Evolutionary conservation across 2,888 invertebrate species (phyloP).

Genomic region (Auanema sp.): DNA sequence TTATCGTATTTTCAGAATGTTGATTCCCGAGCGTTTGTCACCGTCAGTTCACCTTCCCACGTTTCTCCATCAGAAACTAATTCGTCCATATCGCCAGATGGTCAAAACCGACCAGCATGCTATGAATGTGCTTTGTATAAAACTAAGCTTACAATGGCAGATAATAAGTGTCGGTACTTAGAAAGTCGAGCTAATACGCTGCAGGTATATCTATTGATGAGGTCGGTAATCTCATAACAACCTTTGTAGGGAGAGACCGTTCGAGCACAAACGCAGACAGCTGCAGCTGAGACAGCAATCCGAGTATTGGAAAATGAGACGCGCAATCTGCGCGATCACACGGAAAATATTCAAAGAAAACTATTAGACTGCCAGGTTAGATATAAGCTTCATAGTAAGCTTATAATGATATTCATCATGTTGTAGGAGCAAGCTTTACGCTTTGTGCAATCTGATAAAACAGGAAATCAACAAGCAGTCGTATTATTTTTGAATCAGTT

Average conservation of each 20-base stretch:
- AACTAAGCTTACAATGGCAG: slow-evolving; percentile 27
- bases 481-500: slow-evolving; percentile 29
- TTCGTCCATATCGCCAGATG: slow-evolving; percentile 19
- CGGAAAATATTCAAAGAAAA: slow-evolving; percentile 33
- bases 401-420: not conserved
- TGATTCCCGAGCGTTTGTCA: slow-evolving; percentile 17
- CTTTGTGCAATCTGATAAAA: slow-evolving; percentile 24
- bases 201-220: slow-evolving; percentile 16
- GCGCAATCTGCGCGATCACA: slow-evolving; percentile 29
- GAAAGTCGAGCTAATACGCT: slow-evolving; percentile 25
- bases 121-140: slow-evolving; percentile 41
- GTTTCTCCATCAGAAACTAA: slow-evolving; percentile 21
- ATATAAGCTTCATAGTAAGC: not conserved
- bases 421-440: slow-evolving; percentile 21
- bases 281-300: slow-evolving; percentile 24
- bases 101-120: slow-evolving; percentile 18
- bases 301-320: slow-evolving; percentile 24
- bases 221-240: not conserved
- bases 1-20: slow-evolving; percentile 11
- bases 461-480: slow-evolving; percentile 20
- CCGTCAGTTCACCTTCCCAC: slow-evolving; percentile 10
- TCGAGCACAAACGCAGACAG: slow-evolving; percentile 24
- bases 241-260: slow-evolving; percentile 24
- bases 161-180: slow-evolving; percentile 30
- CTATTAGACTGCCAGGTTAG: slow-evolving; percentile 34